Evolutionary conservation across 2,888 invertebrate genomes (phyloP).

Genomic region (Pheosia gnoma): DNA sequence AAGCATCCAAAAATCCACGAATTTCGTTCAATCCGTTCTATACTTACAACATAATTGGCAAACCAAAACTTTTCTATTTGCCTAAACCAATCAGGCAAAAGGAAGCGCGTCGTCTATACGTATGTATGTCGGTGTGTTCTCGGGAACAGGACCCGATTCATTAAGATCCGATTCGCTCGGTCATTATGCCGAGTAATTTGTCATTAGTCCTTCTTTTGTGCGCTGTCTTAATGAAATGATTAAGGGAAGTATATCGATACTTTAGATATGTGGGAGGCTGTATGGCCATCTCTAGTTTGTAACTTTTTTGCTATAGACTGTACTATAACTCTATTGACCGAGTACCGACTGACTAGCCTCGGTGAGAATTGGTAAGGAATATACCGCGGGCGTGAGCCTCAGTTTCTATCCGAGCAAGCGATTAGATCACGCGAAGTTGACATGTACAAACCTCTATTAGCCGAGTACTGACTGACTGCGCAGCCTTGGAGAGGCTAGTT

Average conservation of each 20-base stretch:
- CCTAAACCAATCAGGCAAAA: neutral
- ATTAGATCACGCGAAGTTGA: no score
- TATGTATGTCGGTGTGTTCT: conserved; percentile 31
- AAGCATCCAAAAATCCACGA: no score
- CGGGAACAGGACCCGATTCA: conserved; percentile 62
- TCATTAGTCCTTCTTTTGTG: conserved; percentile 69
- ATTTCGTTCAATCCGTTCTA: no score
- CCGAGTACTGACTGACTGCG: no score
- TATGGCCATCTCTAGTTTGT: neutral
- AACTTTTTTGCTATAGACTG: neutral
- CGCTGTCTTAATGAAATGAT: conserved; percentile 69
- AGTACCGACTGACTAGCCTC: no score
- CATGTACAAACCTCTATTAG: no score
- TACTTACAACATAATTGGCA: no score
- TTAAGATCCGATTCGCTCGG: conserved; percentile 58
- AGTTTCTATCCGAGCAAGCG: no score
- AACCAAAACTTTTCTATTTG: neutral
- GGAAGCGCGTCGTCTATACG: conserved; percentile 2
- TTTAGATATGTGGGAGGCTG: neutral
- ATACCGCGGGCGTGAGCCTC: no score
- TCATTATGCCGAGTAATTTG: conserved; percentile 70
- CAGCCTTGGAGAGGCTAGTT: no score
- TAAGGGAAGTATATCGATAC: conserved; percentile 58
- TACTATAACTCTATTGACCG: no score
- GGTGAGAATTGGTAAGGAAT: no score